Evolutionary conservation across 2,888 invertebrate species (phyloP).

Genomic region (Pristionchus maxplancki): DNA sequence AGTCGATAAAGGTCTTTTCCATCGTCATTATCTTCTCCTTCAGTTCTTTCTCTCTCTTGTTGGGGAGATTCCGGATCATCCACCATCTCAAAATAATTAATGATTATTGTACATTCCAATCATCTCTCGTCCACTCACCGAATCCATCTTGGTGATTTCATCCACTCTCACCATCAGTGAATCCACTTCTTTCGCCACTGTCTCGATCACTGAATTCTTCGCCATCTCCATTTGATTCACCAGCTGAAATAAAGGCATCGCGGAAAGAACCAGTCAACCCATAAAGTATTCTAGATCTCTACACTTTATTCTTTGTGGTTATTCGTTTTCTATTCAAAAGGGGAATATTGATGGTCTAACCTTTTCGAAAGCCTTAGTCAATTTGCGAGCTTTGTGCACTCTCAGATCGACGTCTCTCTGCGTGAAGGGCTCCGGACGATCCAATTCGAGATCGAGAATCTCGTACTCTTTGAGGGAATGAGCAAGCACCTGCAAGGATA

Average conservation of each 20-base stretch:
- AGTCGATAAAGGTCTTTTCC: neutral
- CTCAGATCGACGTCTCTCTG: neutral
- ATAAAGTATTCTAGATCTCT: too few relatives aligned
- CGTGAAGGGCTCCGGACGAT: conserved; percentile 34
- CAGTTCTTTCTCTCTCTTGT: neutral
- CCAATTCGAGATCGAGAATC: neutral
- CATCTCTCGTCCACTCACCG: neutral
- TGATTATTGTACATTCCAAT: too few relatives aligned
- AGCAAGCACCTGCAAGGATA: neutral
- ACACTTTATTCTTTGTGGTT: too few relatives aligned
- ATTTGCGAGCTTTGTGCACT: neutral
- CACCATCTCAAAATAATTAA: neutral
- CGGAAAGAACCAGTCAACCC: too few relatives aligned
- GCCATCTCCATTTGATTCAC: neutral
- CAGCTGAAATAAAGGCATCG: neutral
- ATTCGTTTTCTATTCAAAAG: too few relatives aligned
- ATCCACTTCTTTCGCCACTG: neutral
- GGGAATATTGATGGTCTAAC: too few relatives aligned
- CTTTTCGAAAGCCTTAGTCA: neutral
- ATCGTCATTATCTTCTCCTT: neutral
- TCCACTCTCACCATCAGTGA: neutral
- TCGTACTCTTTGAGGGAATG: neutral
- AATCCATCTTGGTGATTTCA: neutral
- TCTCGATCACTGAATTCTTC: conserved; percentile 2
- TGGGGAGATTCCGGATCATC: neutral